Evolutionary conservation across 2,113 vertebrate species (phyloP).

Genomic region (Ptilonorhynchus violaceus): DNA sequence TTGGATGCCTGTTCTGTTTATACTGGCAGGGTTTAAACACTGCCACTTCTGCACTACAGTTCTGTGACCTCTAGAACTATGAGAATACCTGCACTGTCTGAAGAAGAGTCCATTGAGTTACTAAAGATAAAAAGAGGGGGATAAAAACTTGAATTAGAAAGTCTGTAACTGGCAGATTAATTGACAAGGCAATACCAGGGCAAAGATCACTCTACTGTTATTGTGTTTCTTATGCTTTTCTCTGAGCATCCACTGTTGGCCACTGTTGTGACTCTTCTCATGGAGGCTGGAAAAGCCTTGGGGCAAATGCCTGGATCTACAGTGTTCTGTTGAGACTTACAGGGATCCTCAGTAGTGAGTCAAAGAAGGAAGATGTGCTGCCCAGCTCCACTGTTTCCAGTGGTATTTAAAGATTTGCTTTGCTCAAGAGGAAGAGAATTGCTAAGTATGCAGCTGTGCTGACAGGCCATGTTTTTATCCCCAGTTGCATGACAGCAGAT

Average conservation of each 20-base stretch:
- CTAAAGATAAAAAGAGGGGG: neutral
- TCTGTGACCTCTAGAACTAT: neutral
- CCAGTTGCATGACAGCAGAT: neutral
- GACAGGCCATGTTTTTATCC: neutral
- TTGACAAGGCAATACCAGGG: neutral
- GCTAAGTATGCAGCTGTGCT: neutral
- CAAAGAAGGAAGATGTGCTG: neutral
- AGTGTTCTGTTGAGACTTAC: neutral
- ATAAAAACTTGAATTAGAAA: neutral
- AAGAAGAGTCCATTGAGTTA: neutral
- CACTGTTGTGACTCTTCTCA: neutral
- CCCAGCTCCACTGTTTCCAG: neutral
- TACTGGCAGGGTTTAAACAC: neutral
- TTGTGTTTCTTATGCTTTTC: neutral
- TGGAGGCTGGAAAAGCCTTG: neutral
- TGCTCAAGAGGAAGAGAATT: neutral
- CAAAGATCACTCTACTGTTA: neutral
- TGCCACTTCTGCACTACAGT: neutral
- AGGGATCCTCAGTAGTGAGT: neutral
- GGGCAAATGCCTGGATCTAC: neutral
- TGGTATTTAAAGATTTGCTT: neutral
- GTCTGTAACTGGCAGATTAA: neutral
- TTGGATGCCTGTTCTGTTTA: neutral
- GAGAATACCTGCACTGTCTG: neutral
- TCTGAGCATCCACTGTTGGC: neutral